phyloP scores from a whole-genome alignment of 2,797 vertebrate genomes.

The Poecilia gillii region DNA sequence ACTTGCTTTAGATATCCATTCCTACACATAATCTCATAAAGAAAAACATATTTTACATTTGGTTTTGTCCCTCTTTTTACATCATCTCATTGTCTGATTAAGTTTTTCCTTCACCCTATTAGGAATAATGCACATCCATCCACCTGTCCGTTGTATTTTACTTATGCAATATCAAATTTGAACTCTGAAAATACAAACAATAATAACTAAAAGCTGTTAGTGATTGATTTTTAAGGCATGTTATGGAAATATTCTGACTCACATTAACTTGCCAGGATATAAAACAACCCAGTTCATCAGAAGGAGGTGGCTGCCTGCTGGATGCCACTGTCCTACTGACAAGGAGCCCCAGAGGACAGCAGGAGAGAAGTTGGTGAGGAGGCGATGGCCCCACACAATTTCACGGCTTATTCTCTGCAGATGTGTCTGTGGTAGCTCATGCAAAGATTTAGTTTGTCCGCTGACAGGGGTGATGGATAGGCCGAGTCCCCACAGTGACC shows the following conservation, averaged over 20 bases:
- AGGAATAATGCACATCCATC: not conserved
- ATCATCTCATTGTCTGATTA: not conserved
- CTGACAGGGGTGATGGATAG: conserved; percentile 81
- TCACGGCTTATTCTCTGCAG: conserved; percentile 93
- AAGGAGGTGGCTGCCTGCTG: conserved; percentile 18
- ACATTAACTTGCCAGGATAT: not conserved
- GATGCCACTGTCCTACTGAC: conserved; percentile 43
- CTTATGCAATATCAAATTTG: not conserved
- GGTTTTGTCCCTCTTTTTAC: no score
- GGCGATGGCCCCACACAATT: conserved; percentile 91
- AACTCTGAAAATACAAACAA: not conserved
- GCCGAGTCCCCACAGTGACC: conserved; percentile 52
- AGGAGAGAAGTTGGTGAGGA: conserved; percentile 24
- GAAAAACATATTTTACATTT: not conserved
- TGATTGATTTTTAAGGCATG: not conserved
- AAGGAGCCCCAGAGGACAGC: conserved; percentile 44
- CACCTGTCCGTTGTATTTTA: not conserved
- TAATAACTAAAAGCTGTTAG: not conserved
- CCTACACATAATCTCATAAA: not conserved
- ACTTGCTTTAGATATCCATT: not conserved
- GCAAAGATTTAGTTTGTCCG: conserved; percentile 78
- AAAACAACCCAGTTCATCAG: conserved; percentile 16
- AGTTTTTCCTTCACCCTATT: not conserved
- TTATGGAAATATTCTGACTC: conserved; percentile 13
- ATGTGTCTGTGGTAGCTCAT: conserved; percentile 89